Percentiles rank a stretch among this genome's conserved stretches.
Conservation (phyloP, 2,888 invertebrate species). For the Eretmocerus hayati region DNA sequence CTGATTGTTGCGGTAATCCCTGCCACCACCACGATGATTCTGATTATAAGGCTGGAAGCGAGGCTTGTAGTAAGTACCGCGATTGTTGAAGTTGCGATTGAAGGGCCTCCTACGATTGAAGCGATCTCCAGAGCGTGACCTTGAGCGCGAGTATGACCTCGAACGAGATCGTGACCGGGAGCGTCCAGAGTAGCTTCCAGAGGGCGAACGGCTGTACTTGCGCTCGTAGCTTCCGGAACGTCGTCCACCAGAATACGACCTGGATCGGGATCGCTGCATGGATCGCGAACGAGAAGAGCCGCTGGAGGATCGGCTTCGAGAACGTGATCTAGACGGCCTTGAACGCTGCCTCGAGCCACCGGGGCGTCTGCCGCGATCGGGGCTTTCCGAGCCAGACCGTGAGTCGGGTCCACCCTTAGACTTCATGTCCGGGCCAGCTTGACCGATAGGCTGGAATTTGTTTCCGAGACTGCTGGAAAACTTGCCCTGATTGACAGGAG, state of each 20-base stretch:
- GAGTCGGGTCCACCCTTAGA: conserved; percentile 44
- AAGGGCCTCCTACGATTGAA: conserved; percentile 42
- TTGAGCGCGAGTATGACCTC: conserved; percentile 49
- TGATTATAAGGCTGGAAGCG: conserved; percentile 63
- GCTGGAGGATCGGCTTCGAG: conserved; percentile 55
- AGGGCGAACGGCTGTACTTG: conserved; percentile 42
- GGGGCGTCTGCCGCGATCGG: conserved; percentile 31
- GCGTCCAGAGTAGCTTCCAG: conserved; percentile 42
- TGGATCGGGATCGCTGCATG: conserved; percentile 52
- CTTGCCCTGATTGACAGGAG: conserved; percentile 25
- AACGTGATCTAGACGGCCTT: conserved; percentile 26
- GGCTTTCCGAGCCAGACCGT: conserved; percentile 50
- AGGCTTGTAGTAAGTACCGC: conserved; percentile 74
- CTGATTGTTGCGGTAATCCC: conserved; percentile 42
- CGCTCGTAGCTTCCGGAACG: conserved; percentile 44
- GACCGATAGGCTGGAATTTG: conserved; percentile 44
- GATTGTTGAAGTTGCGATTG: conserved; percentile 51
- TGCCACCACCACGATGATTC: conserved; percentile 51
- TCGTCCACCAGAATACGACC: conserved; percentile 40
- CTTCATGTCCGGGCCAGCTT: conserved; percentile 24
- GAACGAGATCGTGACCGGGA: conserved; percentile 50
- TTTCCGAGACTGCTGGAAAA: conserved; percentile 36
- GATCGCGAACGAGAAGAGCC: conserved; percentile 61
- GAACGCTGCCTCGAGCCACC: conserved; percentile 22
- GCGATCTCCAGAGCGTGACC: conserved; percentile 50